Conservation (phyloP, 2,113 vertebrate species). For the Petromus typicus region DNA sequence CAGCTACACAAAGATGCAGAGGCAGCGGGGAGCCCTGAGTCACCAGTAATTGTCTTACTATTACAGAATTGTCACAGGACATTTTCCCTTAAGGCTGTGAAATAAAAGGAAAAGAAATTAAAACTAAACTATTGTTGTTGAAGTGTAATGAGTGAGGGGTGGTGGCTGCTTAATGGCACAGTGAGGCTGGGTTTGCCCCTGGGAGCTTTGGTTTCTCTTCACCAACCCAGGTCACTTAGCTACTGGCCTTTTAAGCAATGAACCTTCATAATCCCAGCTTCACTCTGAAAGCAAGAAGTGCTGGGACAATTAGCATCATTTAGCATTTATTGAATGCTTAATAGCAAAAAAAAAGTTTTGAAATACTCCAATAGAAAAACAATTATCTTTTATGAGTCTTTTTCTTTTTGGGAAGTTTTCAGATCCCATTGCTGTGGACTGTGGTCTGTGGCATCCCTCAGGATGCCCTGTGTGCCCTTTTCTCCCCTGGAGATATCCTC, state of each 20-base stretch:
- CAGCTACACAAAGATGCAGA: not conserved
- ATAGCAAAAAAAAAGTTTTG: slow-evolving; percentile 43
- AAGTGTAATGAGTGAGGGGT: slow-evolving; percentile 60
- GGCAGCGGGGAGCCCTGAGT: slow-evolving; percentile 64
- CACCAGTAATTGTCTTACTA: slow-evolving; percentile 72
- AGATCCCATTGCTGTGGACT: not conserved
- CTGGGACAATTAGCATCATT: slow-evolving; percentile 65
- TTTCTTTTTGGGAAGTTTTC: slow-evolving; percentile 41
- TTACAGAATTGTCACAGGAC: slow-evolving; percentile 74
- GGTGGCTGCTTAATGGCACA: slow-evolving; percentile 68
- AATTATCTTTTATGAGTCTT: slow-evolving; percentile 39
- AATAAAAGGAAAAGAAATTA: slow-evolving; percentile 75
- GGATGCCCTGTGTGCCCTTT: not conserved
- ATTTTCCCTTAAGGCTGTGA: slow-evolving; percentile 73
- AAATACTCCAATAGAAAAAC: slow-evolving; percentile 46
- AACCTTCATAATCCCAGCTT: slow-evolving; percentile 48
- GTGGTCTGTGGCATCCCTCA: not conserved
- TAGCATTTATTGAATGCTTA: slow-evolving; percentile 63
- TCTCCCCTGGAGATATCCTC: not conserved
- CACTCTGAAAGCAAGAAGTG: slow-evolving; percentile 56
- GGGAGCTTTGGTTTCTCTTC: slow-evolving; percentile 66
- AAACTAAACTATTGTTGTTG: slow-evolving; percentile 65
- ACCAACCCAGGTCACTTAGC: slow-evolving; percentile 56
- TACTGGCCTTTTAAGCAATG: slow-evolving; percentile 68
- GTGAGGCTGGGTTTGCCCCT: slow-evolving; percentile 17